Conservation (phyloP, 2,797 vertebrate genomes). For the Zenarchopterus dispar region DNA sequence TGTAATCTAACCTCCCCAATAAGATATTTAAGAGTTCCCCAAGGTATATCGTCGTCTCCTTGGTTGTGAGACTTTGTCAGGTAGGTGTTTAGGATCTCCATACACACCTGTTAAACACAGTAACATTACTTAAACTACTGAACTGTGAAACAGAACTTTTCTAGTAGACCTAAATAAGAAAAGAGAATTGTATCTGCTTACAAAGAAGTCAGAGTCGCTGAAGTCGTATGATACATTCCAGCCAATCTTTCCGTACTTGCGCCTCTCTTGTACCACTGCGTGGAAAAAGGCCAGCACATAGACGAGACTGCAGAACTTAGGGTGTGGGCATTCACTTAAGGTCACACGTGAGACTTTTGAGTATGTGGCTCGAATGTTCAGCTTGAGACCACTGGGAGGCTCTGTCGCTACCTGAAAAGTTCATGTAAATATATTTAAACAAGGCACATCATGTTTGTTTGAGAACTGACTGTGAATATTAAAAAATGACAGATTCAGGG, state of each 20-base stretch:
- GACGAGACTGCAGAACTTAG: slow-evolving; percentile 89
- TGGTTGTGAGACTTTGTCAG: slow-evolving; percentile 90
- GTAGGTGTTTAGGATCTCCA: slow-evolving; percentile 95
- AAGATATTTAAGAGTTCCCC: slow-evolving; percentile 95
- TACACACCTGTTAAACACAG: slow-evolving; percentile 87
- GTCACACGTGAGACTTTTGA: slow-evolving; percentile 88
- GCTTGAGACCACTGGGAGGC: slow-evolving; percentile 94
- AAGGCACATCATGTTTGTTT: neutral
- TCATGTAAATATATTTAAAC: slow-evolving; percentile 8
- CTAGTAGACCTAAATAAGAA: neutral
- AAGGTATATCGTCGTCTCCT: slow-evolving; percentile 88
- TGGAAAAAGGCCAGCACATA: slow-evolving; percentile 96
- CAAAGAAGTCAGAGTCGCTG: slow-evolving; percentile 96
- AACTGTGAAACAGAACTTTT: slow-evolving; percentile 1
- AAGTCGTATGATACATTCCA: slow-evolving; percentile 97
- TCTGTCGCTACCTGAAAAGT: slow-evolving; percentile 91
- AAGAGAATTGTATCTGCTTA: slow-evolving; percentile 55
- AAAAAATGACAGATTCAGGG: no score
- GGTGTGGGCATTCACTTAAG: slow-evolving; percentile 86
- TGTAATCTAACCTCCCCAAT: slow-evolving; percentile 90
- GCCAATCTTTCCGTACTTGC: slow-evolving; percentile 96
- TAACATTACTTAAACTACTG: slow-evolving; percentile 6
- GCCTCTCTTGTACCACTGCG: slow-evolving; percentile 94
- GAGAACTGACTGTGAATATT: no score
- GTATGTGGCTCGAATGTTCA: slow-evolving; percentile 95